These are phyloP conservation scores for Tanaodytes sp. DNA, from an alignment of 2,888 invertebrate genomes.

Conservation along the genomic window DNA sequence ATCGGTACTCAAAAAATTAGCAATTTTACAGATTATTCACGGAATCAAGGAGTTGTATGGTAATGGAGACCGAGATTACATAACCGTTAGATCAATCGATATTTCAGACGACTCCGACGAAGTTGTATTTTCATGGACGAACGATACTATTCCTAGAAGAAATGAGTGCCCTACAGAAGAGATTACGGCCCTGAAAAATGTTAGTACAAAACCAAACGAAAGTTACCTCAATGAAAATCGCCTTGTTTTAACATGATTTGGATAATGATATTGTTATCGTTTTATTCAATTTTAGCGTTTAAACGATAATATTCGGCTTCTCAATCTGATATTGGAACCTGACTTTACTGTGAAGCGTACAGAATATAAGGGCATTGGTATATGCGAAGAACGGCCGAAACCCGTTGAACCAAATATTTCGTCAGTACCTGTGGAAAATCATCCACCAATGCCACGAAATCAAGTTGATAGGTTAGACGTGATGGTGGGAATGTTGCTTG, in stretches of 20 bases:
- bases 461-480: constrained; percentile 89
- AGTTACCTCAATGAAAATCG: neutral
- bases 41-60: constrained; percentile 73
- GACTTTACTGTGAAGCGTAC: constrained; percentile 74
- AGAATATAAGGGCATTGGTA: constrained; percentile 79
- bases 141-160: constrained; percentile 86
- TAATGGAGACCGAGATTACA: constrained; percentile 75
- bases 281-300: neutral
- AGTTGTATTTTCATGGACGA: constrained; percentile 86
- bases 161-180: constrained; percentile 83
- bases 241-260: too few relatives aligned
- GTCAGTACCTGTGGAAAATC: constrained; percentile 77
- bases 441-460: constrained; percentile 85
- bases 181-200: constrained; percentile 80
- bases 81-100: constrained; percentile 81
- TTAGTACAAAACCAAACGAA: constrained; percentile 66
- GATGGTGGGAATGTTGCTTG: constrained; percentile 85
- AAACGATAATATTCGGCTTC: neutral
- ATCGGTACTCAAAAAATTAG: too few relatives aligned
- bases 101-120: constrained; percentile 75
- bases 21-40: constrained; percentile 62
- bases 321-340: constrained; percentile 30
- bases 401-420: constrained; percentile 72
- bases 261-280: too few relatives aligned
- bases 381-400: constrained; percentile 77